These are phyloP conservation scores for Sinella curviseta DNA, from an alignment of 1,140 invertebrate species.

Conservation along the genomic window DNA sequence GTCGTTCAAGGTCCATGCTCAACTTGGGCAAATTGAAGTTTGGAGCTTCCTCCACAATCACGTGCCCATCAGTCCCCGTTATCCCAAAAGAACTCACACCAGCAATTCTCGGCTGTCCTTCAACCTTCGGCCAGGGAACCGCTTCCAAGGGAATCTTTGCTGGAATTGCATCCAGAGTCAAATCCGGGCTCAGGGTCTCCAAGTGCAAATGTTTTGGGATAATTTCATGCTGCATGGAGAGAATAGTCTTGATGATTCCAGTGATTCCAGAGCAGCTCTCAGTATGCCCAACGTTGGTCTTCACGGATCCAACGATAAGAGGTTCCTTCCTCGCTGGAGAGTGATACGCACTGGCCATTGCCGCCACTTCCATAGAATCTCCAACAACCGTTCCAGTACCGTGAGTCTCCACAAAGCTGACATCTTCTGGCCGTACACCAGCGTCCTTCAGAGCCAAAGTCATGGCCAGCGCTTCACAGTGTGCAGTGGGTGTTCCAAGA, in stretches of 20 bases:
- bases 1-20: neutral
- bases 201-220: constrained; percentile 16
- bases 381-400: neutral
- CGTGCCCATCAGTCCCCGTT: constrained; percentile 41
- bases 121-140: neutral
- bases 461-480: constrained; percentile 1
- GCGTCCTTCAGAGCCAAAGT: neutral
- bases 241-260: neutral
- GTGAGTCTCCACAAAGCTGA: constrained; percentile 1
- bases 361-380: neutral
- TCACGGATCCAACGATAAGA: neutral
- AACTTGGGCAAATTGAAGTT: neutral
- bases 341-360: neutral
- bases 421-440: neutral
- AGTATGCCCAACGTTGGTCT: constrained; percentile 10
- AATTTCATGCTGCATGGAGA: neutral
- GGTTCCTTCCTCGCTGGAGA: neutral
- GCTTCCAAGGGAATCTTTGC: neutral
- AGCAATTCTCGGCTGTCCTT: neutral
- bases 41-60: constrained; percentile 35
- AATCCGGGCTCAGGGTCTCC: neutral
- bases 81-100: constrained; percentile 42
- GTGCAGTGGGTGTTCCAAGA: neutral
- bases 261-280: neutral
- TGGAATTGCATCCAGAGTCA: neutral